These are phyloP conservation scores for Tyrophagus putrescentiae DNA, from an alignment of 1,140 invertebrate genomes.

Conservation along the genomic window DNA sequence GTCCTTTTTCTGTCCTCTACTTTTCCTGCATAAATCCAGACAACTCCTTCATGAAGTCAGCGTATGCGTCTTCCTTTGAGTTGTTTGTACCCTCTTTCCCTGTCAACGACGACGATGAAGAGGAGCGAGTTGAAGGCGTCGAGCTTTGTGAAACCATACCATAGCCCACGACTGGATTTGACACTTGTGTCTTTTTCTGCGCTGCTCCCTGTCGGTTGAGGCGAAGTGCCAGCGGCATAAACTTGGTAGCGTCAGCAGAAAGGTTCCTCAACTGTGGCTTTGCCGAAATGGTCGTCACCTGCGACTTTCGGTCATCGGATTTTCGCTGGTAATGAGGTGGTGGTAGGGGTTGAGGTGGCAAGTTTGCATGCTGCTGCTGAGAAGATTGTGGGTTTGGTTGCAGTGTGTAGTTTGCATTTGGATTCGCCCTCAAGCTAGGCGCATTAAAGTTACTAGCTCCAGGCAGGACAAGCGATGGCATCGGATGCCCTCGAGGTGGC, in stretches of 20 bases:
- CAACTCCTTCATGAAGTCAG: conserved; percentile 98
- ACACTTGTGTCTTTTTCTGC: too few species aligned
- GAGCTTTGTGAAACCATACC: background rate
- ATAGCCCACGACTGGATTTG: background rate
- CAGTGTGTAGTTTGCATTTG: too few species aligned
- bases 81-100: conserved; percentile 32
- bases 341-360: background rate
- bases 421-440: too few species aligned
- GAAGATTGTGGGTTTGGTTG: too few species aligned
- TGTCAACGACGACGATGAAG: background rate
- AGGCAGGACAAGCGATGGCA: background rate
- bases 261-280: conserved; percentile 86
- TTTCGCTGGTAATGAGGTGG: background rate
- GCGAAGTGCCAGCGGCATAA: conserved; percentile 76
- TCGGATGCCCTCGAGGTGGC: conserved; percentile 37
- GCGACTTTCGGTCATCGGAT: conserved; percentile 23
- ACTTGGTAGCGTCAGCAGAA: conserved; percentile 83
- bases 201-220: conserved; percentile 72
- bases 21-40: conserved; percentile 57
- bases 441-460: background rate
- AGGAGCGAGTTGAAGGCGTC: background rate
- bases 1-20: background rate
- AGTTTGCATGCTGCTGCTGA: too few species aligned
- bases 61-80: conserved; percentile 92
- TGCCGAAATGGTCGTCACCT: conserved; percentile 63